Evolutionary conservation across 2,888 invertebrate genomes (phyloP), one percentile per base, ranked within the genome.

Genomic region (Electrophaes corylata): DNA sequence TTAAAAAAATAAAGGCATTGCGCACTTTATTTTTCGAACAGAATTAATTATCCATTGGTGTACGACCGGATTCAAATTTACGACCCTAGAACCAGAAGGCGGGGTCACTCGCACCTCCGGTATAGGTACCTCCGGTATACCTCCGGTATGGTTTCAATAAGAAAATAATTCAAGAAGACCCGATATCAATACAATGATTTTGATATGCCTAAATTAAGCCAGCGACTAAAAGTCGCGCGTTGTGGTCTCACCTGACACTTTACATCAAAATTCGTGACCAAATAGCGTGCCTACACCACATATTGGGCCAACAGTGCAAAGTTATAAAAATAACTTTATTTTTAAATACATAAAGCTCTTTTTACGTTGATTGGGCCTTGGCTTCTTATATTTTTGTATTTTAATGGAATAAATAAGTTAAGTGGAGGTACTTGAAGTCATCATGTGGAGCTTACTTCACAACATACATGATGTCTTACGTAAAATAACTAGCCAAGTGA

Each of bases 281-380:
- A 37, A 67, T 81, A 64, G 80, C 81, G 79, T 81, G 81, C 37
- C 39, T 47, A 19, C 20, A 37, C 12, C 51, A 65, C 71, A 74
- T 78, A 65, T 69, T 62, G 63, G 62, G 53, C 63, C 64, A 70
- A 69, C 44, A 52, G 45, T 47, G 53, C 55, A 57, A 65, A 67
- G 39, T 54, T 64, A 51, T 45, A 62, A 20, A 39, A 62, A 57
- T 39, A 45, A 60, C 71, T 65, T 60, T 73, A 63, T 54, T 14
- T 0, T 1, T 26, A 40, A 44, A 16, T 8, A 0, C 1, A 49
- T 69, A 70, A 46, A 63, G 55, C 48, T 35, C 26, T 40, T 60
- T 70, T 69, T 63, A 33, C 49, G 18, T 45, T 58, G 23, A 26
- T 4, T 8, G 45, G 45, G 20, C 19, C 57, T 48, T 55, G 43